Base-by-base conservation (phyloP, 2,888 invertebrate genomes). In the Cephus pulcher region DNA sequence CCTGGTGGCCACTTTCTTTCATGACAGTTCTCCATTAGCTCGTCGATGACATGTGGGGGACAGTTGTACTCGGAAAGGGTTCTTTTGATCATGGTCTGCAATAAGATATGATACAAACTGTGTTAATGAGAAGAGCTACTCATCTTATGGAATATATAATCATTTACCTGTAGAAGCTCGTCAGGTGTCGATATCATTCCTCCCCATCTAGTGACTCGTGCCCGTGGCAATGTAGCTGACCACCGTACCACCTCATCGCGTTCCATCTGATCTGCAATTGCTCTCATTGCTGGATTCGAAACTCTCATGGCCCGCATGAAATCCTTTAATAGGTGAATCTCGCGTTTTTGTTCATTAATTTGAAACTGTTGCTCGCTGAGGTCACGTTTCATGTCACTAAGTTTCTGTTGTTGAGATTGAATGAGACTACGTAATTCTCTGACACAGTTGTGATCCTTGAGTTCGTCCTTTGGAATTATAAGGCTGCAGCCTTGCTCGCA, bases 141-240 rank as follows among this genome's bases (percentile, higher is more conserved):
- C 23, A 56, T 56, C 23, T 23, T 23, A 56, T 56, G 6, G 23
- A 56, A 23, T 32, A 76, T 77, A 73, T 77, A 79, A 56, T 76
- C 23, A 76, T 56, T 40, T 90, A 97, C 97, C 95, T 97, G 97
- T 85, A 98, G 93, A 76, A 97, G 96, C 92, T 97, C 97, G 91
- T 99, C 98, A 0, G 99, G 99, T 15, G 99, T 99, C 37, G 98
- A 98, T 88, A 99, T 99, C 98, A 99, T 98, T 78, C 98, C 98
- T 77, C 98, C 99, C 99, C 98, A 99, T 79, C 98, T 94, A 1
- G 98, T 98, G 73, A 99, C 98, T 80, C 98, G 93, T 32, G 98
- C 98, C 74, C 97, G 93, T 0, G 97, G 93, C 74, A 98, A 92
- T 0, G 97, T 95, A 85, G 94, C 95, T 74, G 97, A 96, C 98